Percentiles rank a stretch among this genome's conserved stretches.
Conservation (phyloP, 1,140 invertebrate species). For the Thaumatotibia leucotreta region DNA sequence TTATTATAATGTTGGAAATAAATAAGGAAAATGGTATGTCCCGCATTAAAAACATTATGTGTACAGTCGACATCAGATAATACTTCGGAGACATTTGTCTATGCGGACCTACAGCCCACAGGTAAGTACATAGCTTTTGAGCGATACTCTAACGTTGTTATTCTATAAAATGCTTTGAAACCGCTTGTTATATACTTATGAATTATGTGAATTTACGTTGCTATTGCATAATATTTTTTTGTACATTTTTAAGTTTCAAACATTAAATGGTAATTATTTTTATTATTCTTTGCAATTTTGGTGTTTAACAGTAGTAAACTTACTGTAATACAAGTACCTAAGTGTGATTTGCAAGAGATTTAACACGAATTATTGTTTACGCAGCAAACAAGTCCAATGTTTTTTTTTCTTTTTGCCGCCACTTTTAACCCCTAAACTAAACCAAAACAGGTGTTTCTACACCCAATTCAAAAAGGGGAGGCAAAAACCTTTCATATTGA, state of each 20-base stretch:
- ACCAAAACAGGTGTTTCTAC: slow-evolving; percentile 5
- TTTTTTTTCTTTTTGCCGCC: background rate
- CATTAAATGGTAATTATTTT: too few species aligned
- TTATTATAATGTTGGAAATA: too few species aligned
- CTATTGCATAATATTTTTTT: too few species aligned
- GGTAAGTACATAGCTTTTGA: background rate
- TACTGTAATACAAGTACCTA: background rate
- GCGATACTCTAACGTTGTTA: too few species aligned
- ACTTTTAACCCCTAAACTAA: background rate
- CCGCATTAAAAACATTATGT: too few species aligned
- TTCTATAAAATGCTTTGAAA: too few species aligned
- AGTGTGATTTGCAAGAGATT: background rate
- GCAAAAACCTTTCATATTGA: background rate
- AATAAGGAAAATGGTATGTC: too few species aligned
- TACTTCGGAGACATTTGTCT: background rate
- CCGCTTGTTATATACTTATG: too few species aligned
- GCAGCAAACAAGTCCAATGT: background rate
- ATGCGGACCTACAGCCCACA: background rate
- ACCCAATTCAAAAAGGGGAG: background rate
- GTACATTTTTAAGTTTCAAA: too few species aligned
- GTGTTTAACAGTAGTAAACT: background rate
- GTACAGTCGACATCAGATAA: too few species aligned
- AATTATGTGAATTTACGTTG: too few species aligned
- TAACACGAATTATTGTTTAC: background rate
- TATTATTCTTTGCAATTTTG: too few species aligned